Percentiles rank a stretch among this genome's conserved stretches.
These are phyloP conservation scores for Pemphigus obesinymphae DNA, from an alignment of 1,140 invertebrate genomes.

Conservation along the genomic window DNA sequence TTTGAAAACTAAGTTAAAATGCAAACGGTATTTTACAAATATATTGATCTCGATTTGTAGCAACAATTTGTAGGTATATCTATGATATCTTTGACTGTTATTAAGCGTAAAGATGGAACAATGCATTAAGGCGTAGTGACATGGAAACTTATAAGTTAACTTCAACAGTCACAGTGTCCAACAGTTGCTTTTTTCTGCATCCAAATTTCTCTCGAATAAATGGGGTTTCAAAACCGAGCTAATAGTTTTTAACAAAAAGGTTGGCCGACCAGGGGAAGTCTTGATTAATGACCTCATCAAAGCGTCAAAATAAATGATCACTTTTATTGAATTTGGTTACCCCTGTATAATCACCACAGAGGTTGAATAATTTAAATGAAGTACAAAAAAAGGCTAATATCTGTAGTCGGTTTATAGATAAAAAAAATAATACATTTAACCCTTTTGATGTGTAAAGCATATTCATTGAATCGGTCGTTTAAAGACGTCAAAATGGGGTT, in stretches of 20 bases:
- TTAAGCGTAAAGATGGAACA: no score
- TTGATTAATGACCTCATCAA: neutral
- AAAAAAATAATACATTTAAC: neutral
- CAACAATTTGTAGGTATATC: no score
- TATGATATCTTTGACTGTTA: no score
- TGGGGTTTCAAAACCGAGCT: neutral
- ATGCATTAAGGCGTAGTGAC: no score
- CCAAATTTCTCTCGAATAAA: neutral
- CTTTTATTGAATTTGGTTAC: neutral
- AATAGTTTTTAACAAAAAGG: neutral
- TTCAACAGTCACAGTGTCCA: neutral
- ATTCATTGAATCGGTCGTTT: neutral
- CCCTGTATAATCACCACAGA: neutral
- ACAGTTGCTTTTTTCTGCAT: neutral
- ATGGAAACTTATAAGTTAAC: no score
- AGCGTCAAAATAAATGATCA: neutral
- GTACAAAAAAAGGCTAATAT: neutral
- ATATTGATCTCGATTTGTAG: no score
- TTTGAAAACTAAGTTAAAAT: no score
- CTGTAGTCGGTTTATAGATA: neutral
- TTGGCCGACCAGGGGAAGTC: neutral
- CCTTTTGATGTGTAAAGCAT: neutral
- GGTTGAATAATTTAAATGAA: conserved; percentile 8
- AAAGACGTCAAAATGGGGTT: conserved; percentile 3
- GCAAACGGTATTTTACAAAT: no score